Evolutionary conservation across 2,888 invertebrate genomes (phyloP), one percentile per base, ranked within the genome.

Genomic region (Notodromas monacha): DNA sequence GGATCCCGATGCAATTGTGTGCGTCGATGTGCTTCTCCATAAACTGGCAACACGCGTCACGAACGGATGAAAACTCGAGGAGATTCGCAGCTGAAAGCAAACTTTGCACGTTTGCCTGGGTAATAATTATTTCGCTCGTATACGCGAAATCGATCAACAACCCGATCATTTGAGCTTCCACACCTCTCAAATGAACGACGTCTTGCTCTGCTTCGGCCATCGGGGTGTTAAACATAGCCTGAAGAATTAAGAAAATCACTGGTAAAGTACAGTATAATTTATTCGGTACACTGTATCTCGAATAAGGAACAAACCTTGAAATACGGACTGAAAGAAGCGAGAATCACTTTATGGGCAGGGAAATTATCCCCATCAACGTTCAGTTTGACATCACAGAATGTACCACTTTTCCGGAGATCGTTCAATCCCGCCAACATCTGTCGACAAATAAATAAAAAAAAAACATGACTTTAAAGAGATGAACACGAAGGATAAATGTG

Each of bases 1-100:
- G 54, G 29, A 56, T 53, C 4, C 54, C 54, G 13, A 56, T 40
- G 38, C 54, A 54, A 40, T 56, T 57, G 6, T 43, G 41, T 12
- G 46, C 44, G 37, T 53, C 52, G 48, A 54, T 52, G 38, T 53
- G 48, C 27, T 43, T 39, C 34, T 49, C 47, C 33, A 52, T 39
- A 35, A 49, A 53, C 14, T 39, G 39, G 36, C 52, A 51, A 33
- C 51, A 51, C 4, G 52, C 51, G 34, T 51, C 49, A 28, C 46
- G 40, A 3, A 52, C 47, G 8, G 49, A 45, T 14, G 50, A 36
- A 6, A 52, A 42, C 36, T 50, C 45, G 3, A 53, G 40, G 3
- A 53, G 40, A 38, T 51, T 52, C 8, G 52, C 47, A 28, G 52
- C 51, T 4, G 51, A 47, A 4, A 53, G 40, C 12, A 53, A 39